phyloP scores from a whole-genome alignment of 2,888 invertebrate species.

The Liopterus haemorrhoidalis region DNA sequence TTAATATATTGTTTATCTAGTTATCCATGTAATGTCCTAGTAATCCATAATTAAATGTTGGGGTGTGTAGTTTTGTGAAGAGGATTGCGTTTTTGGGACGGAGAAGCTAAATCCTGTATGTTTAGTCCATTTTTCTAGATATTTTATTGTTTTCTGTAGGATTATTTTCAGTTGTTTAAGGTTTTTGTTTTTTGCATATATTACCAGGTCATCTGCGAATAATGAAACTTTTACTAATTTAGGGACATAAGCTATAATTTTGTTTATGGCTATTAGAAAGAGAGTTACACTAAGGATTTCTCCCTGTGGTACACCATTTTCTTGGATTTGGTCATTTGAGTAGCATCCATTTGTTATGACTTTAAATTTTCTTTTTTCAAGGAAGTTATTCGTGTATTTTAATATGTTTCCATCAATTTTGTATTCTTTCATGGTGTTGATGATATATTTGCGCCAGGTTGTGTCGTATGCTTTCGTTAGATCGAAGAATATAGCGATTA shows the following conservation, averaged over 20 bases:
- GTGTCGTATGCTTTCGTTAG: slow-evolving; percentile 12
- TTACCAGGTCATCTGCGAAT: background rate
- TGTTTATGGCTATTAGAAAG: slow-evolving; percentile 7
- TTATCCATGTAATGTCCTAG: too few species aligned
- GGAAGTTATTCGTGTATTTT: slow-evolving; percentile 5
- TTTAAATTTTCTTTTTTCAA: slow-evolving; percentile 8
- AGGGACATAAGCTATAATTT: slow-evolving; percentile 1
- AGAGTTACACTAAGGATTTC: slow-evolving; percentile 6
- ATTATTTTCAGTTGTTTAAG: too few species aligned
- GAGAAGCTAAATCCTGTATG: too few species aligned
- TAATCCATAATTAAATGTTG: too few species aligned
- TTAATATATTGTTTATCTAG: too few species aligned
- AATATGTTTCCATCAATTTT: slow-evolving; percentile 5
- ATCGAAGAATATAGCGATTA: slow-evolving; percentile 11
- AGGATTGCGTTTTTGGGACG: too few species aligned
- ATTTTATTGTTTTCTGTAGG: too few species aligned
- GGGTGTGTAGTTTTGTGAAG: too few species aligned
- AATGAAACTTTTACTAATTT: background rate
- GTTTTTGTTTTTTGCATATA: too few species aligned
- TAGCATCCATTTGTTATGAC: background rate
- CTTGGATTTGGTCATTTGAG: background rate
- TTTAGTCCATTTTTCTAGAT: too few species aligned
- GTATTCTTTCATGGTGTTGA: slow-evolving; percentile 5
- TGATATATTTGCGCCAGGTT: slow-evolving; percentile 4
- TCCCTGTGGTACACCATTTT: slow-evolving; percentile 9